phyloP scores from a whole-genome alignment of 2,888 invertebrate genomes.

The Erebia aethiops region DNA sequence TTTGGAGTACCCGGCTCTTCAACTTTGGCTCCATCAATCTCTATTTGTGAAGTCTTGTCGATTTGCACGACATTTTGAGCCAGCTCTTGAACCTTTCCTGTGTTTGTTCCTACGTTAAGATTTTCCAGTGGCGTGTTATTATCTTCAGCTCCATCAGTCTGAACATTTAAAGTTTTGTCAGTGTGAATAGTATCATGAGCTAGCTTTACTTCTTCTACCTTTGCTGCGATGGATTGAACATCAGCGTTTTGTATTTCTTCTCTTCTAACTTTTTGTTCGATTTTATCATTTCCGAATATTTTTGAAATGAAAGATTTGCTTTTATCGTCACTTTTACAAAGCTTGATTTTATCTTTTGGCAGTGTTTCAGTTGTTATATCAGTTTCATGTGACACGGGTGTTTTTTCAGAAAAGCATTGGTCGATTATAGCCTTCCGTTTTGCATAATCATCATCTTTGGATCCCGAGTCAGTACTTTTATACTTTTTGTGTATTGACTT shows the following conservation, averaged over 20 bases:
- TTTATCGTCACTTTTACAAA: constrained; percentile 17
- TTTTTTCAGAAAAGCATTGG: constrained; percentile 26
- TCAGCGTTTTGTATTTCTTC: background rate
- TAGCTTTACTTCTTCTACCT: constrained; percentile 5
- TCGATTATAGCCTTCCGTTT: constrained; percentile 25
- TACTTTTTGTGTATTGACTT: constrained; percentile 11
- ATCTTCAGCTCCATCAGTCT: background rate
- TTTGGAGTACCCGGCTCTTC: background rate
- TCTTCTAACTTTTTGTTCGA: background rate
- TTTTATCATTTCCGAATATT: constrained; percentile 19
- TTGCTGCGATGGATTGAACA: background rate
- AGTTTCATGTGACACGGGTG: background rate
- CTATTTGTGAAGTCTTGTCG: background rate
- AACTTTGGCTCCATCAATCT: background rate
- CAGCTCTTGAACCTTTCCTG: background rate
- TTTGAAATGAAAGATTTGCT: constrained; percentile 20
- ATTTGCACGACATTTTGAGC: background rate
- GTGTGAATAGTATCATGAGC: background rate
- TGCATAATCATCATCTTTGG: constrained; percentile 18
- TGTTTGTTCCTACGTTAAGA: background rate
- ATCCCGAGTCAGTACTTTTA: constrained; percentile 30
- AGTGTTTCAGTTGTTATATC: background rate
- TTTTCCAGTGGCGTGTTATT: background rate
- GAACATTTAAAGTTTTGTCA: background rate
- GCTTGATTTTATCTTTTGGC: constrained; percentile 2